Percentiles rank a stretch among this genome's conserved stretches.
Evolutionary conservation across 2,113 vertebrate genomes (phyloP).

Genomic region (Malurus alboscapulatus): DNA sequence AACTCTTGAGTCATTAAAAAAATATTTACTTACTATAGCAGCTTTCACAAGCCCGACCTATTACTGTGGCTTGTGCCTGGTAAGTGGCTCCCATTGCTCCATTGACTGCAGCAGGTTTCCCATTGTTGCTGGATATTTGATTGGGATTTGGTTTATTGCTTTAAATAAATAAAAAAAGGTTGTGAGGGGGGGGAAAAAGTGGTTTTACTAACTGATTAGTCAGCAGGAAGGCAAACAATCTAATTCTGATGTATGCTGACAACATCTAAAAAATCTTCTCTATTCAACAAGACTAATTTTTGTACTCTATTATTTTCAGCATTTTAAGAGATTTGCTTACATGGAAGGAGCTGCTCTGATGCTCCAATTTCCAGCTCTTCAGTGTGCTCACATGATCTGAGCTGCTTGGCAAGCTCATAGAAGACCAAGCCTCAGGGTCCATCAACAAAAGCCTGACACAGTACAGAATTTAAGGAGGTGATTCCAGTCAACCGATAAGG

Average conservation of each 20-base stretch:
- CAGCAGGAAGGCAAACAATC: background rate
- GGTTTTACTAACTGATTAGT: background rate
- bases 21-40: slow-evolving; percentile 88
- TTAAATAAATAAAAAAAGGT: background rate
- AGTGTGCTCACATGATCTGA: background rate
- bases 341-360: background rate
- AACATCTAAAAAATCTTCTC: background rate
- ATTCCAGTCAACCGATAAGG: background rate
- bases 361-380: background rate
- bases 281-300: background rate
- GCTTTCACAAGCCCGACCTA: slow-evolving; percentile 93
- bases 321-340: background rate
- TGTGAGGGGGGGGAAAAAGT: background rate
- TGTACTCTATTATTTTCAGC: background rate
- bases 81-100: slow-evolving; percentile 85
- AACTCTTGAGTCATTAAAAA: background rate
- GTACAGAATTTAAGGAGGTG: background rate
- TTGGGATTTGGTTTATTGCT: slow-evolving; percentile 99
- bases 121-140: slow-evolving; percentile 91
- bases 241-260: background rate
- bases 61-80: slow-evolving; percentile 75
- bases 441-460: background rate
- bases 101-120: slow-evolving; percentile 90
- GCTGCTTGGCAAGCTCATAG: background rate
- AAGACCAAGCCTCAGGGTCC: background rate